Evolutionary conservation across 1,140 invertebrate genomes (phyloP).

Genomic region (Chrysopa pallens): DNA sequence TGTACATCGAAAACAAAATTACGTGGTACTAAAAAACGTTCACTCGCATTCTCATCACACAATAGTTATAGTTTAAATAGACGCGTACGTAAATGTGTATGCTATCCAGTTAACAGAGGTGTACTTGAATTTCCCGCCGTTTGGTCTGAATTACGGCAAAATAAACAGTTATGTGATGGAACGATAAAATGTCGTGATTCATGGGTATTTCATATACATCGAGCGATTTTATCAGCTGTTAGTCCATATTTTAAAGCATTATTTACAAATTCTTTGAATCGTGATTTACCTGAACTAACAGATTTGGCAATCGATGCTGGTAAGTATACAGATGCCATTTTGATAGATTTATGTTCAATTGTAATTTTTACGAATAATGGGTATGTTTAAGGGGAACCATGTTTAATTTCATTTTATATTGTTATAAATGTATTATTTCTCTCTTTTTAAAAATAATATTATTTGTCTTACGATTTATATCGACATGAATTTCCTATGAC

Average conservation of each 20-base stretch:
- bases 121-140: conserved; percentile 37
- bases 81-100: conserved; percentile 16
- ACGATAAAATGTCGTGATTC: conserved; percentile 36
- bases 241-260: conserved; percentile 49
- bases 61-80: conserved; percentile 2
- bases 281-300: conserved; percentile 27
- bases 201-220: conserved; percentile 38
- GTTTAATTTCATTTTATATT: too few relatives aligned
- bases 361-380: too few relatives aligned
- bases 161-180: conserved; percentile 38
- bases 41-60: neutral
- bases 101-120: conserved; percentile 15
- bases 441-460: too few relatives aligned
- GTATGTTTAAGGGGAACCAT: too few relatives aligned
- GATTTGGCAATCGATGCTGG: conserved; percentile 26
- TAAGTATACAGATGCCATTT: too few relatives aligned
- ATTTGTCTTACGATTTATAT: too few relatives aligned
- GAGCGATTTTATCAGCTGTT: conserved; percentile 41
- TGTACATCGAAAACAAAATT: too few relatives aligned
- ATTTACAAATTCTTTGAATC: conserved; percentile 40
- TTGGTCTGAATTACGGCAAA: conserved; percentile 40
- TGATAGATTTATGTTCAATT: too few relatives aligned
- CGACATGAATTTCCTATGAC: too few relatives aligned
- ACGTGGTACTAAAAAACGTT: too few relatives aligned
- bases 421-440: too few relatives aligned